phyloP scores from a whole-genome alignment of 2,888 invertebrate species.

The Copidosoma aretas region DNA sequence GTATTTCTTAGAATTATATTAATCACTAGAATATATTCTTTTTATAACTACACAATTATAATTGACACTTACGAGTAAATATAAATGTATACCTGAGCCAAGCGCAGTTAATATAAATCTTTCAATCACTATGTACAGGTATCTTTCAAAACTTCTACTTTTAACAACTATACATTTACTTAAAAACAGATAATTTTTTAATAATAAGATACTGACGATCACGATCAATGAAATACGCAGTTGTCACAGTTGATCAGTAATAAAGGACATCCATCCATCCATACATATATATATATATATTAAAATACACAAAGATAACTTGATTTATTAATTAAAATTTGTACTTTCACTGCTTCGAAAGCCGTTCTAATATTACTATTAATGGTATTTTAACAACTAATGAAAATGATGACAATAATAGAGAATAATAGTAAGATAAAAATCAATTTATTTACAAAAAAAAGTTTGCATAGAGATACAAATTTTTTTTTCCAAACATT shows the following conservation, averaged over 20 bases:
- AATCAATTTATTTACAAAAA: constrained; percentile 20
- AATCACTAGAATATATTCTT: constrained; percentile 14
- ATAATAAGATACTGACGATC: constrained; percentile 26
- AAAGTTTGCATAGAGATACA: constrained; percentile 13
- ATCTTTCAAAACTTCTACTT: constrained; percentile 32
- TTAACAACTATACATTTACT: constrained; percentile 33
- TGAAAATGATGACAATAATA: constrained; percentile 16
- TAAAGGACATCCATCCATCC: constrained; percentile 29
- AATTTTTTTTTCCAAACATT: no score
- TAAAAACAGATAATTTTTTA: constrained; percentile 10
- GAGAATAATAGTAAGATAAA: constrained; percentile 25
- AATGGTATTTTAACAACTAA: constrained; percentile 18
- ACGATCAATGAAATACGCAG: constrained; percentile 32
- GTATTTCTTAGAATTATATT: constrained; percentile 36
- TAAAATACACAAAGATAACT: constrained; percentile 29
- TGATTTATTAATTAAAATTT: constrained; percentile 38
- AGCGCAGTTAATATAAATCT: constrained; percentile 21
- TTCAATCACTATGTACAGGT: constrained; percentile 27
- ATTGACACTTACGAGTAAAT: constrained; percentile 27
- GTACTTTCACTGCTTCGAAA: constrained; percentile 40
- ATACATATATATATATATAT: constrained; percentile 16
- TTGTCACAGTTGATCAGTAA: constrained; percentile 22
- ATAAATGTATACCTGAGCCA: constrained; percentile 14
- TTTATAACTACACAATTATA: constrained; percentile 19
- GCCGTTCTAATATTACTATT: constrained; percentile 27